Evolutionary conservation across 2,797 vertebrate genomes (phyloP).

Genomic region (Leucoraja ocellata): DNA sequence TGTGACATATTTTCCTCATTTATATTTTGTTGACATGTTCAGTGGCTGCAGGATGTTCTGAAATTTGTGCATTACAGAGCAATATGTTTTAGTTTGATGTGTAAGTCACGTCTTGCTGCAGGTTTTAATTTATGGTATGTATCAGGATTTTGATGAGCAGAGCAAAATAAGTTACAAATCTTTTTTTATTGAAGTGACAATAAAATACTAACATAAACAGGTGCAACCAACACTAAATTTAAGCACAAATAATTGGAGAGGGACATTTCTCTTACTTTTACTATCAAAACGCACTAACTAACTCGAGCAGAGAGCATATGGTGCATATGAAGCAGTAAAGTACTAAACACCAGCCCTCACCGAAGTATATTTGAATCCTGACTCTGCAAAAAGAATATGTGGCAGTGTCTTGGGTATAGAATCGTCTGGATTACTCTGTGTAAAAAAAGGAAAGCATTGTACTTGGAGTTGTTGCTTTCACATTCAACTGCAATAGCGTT

Average conservation of each 20-base stretch:
- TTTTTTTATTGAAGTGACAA: background rate
- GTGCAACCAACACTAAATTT: background rate
- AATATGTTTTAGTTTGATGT: background rate
- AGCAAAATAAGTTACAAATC: background rate
- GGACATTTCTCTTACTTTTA: background rate
- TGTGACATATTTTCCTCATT: background rate
- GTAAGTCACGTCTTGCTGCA: background rate
- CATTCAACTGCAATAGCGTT: no score
- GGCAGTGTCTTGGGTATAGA: background rate
- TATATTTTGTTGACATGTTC: background rate
- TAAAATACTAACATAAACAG: background rate
- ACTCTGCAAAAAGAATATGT: background rate
- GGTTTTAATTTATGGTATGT: background rate
- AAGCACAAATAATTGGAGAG: background rate
- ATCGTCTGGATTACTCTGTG: background rate
- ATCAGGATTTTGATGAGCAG: no score
- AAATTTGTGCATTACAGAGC: background rate
- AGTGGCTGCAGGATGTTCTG: background rate
- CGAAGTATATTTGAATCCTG: background rate
- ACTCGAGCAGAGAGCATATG: background rate
- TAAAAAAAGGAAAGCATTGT: background rate
- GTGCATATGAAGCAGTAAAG: background rate
- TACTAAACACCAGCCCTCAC: background rate
- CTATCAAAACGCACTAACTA: background rate
- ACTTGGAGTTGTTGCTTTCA: background rate